phyloP scores from a whole-genome alignment of 2,888 invertebrate genomes.

The Protonemura montana region DNA sequence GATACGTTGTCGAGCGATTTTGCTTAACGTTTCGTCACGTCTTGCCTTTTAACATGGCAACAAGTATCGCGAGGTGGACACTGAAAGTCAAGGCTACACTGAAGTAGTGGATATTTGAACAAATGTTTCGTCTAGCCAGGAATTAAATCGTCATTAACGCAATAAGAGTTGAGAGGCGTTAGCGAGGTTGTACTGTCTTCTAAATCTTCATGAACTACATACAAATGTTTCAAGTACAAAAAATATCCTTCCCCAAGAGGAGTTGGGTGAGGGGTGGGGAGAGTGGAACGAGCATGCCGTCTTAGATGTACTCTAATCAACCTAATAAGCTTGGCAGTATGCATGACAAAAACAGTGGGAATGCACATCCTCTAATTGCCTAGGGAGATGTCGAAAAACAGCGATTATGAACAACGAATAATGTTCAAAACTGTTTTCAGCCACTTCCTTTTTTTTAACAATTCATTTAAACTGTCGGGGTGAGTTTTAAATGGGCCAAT shows the following conservation, averaged over 20 bases:
- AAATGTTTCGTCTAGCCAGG: slow-evolving; percentile 37
- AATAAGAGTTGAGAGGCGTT: slow-evolving; percentile 33
- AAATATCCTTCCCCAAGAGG: not conserved
- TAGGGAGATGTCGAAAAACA: not conserved
- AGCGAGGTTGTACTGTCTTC: not conserved
- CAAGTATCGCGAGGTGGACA: not conserved
- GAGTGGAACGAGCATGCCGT: not conserved
- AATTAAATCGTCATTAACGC: slow-evolving; percentile 39
- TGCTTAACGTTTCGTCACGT: not conserved
- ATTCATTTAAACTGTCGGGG: not conserved
- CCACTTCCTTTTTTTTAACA: not conserved
- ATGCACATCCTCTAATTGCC: not conserved
- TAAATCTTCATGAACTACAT: not conserved
- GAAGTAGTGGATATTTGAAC: slow-evolving; percentile 32
- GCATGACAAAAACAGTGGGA: not conserved
- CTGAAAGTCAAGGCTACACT: slow-evolving; percentile 28
- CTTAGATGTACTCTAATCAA: not conserved
- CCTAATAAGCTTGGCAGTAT: not conserved
- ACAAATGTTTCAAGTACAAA: not conserved
- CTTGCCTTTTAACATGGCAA: not conserved
- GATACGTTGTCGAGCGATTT: too few relatives aligned
- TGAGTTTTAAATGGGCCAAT: not conserved
- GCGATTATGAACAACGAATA: not conserved
- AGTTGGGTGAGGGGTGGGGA: not conserved
- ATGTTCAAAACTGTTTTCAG: not conserved